These are phyloP conservation scores for Oscheius sp. DNA, from an alignment of 2,888 invertebrate species.

Conservation along the genomic window DNA sequence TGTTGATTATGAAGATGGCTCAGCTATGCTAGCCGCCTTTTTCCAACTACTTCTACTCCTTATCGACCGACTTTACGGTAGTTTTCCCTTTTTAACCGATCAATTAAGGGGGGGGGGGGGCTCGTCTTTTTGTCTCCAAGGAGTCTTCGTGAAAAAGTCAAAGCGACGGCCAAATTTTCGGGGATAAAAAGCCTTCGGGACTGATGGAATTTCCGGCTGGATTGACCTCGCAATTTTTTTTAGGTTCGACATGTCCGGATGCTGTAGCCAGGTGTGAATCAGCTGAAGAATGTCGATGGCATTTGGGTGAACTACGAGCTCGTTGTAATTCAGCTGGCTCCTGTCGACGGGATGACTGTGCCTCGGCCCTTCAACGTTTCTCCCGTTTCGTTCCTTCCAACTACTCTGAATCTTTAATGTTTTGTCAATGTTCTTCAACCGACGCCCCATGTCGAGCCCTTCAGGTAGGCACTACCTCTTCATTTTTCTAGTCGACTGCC, in stretches of 20 bases:
- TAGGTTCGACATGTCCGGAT: slow-evolving; percentile 60
- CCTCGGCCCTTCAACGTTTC: slow-evolving; percentile 61
- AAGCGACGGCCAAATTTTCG: neutral
- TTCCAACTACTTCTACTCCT: slow-evolving; percentile 5
- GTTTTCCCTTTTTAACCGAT: neutral
- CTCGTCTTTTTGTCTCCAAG: neutral
- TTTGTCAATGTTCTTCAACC: slow-evolving; percentile 61
- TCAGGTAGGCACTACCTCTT: slow-evolving; percentile 55
- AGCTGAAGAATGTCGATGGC: slow-evolving; percentile 63
- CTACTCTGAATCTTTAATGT: slow-evolving; percentile 62
- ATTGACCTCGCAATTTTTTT: slow-evolving; percentile 21
- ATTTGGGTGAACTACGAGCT: slow-evolving; percentile 60
- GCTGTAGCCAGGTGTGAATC: slow-evolving; percentile 57
- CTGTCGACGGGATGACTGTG: slow-evolving; percentile 61
- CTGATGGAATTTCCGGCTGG: slow-evolving; percentile 22
- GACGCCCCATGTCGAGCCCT: slow-evolving; percentile 54
- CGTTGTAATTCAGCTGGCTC: slow-evolving; percentile 35
- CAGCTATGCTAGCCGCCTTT: slow-evolving; percentile 15
- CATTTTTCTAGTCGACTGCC: neutral
- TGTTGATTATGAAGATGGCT: slow-evolving; percentile 29
- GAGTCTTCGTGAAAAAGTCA: slow-evolving; percentile 7
- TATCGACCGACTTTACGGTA: neutral
- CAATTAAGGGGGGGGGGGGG: neutral
- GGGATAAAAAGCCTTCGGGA: no score
- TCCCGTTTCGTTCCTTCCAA: slow-evolving; percentile 57